Evolutionary conservation across 2,113 vertebrate species (phyloP).

Genomic region (Sinocyclocheilus rhinocerous): DNA sequence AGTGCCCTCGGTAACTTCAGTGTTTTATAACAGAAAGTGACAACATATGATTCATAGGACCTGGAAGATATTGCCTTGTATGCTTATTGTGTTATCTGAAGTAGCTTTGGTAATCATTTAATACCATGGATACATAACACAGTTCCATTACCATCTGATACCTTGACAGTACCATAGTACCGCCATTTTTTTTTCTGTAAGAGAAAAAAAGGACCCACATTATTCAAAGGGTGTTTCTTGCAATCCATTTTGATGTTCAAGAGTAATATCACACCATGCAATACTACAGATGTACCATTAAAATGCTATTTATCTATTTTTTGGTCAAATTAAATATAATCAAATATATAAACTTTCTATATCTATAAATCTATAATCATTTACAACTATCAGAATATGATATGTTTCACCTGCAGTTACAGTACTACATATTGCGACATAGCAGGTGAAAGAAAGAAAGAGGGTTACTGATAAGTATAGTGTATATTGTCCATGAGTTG

Average conservation of each 20-base stretch:
- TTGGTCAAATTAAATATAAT: too few species aligned
- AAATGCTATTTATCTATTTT: too few species aligned
- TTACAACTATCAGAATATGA: neutral
- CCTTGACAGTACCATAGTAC: neutral
- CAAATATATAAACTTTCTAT: neutral
- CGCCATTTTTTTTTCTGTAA: neutral
- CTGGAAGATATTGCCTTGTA: too few species aligned
- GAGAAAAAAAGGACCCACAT: neutral
- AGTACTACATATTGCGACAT: neutral
- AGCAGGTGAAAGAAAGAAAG: neutral
- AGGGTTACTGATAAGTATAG: slow-evolving; percentile 4
- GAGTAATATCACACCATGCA: too few species aligned
- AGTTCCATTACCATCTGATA: neutral
- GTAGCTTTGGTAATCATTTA: neutral
- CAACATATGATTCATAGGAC: neutral
- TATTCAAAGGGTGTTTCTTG: too few species aligned
- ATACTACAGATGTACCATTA: too few species aligned
- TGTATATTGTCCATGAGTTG: neutral
- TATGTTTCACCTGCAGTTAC: too few species aligned
- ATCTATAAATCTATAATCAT: too few species aligned
- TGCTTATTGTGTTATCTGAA: neutral
- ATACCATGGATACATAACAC: neutral
- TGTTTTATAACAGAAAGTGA: neutral
- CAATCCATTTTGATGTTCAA: too few species aligned
- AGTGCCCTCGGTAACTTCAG: neutral